Conservation (phyloP, 2,888 invertebrate species). For the Temnothorax rugatulus region DNA sequence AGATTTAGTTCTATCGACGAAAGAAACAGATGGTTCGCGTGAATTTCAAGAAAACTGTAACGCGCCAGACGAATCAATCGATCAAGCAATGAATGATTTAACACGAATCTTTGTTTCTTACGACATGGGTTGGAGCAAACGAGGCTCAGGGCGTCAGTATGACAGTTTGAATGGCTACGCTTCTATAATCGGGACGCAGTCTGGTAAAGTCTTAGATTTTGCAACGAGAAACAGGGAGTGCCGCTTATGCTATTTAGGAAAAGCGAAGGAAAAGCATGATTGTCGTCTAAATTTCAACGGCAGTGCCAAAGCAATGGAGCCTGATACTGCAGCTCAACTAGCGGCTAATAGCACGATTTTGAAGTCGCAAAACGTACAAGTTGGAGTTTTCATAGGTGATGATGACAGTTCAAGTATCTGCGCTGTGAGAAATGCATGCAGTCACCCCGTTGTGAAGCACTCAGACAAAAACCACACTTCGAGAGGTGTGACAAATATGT, state of each 20-base stretch:
- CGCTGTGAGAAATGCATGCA: constrained; percentile 62
- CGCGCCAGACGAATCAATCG: background rate
- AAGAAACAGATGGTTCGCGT: background rate
- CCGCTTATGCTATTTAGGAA: background rate
- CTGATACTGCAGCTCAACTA: constrained; percentile 67
- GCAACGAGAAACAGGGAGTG: constrained; percentile 74
- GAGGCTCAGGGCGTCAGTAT: constrained; percentile 71
- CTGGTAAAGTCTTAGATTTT: constrained; percentile 53
- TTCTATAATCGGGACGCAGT: constrained; percentile 64
- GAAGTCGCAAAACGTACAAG: constrained; percentile 62
- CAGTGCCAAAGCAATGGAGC: constrained; percentile 77
- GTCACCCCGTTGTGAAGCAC: constrained; percentile 65
- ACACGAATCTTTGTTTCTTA: constrained; percentile 69
- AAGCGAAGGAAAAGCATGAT: constrained; percentile 64
- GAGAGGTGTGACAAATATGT: constrained; percentile 35
- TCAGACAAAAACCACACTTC: constrained; percentile 59
- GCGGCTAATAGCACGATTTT: constrained; percentile 60
- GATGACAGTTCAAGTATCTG: constrained; percentile 73
- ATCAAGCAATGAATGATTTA: constrained; percentile 26
- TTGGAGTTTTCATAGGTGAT: constrained; percentile 72
- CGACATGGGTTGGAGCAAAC: constrained; percentile 74
- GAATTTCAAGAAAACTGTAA: background rate
- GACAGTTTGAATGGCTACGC: constrained; percentile 73
- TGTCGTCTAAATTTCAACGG: constrained; percentile 73
- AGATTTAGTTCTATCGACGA: background rate